Conservation (phyloP, 2,113 vertebrate genomes). For the Sphyrna mokarran region DNA sequence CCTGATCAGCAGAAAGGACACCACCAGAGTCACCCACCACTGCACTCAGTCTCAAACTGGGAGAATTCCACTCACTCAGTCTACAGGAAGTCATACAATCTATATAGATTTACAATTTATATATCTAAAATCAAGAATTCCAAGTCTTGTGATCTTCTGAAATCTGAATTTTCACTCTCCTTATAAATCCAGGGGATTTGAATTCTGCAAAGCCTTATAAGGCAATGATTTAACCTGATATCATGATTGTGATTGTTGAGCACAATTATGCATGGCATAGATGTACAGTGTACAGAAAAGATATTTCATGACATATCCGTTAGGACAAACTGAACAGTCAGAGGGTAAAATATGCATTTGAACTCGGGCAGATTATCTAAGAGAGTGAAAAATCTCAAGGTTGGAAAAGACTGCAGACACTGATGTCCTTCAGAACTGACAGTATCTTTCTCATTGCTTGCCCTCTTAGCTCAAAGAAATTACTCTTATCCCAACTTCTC, state of each 20-base stretch:
- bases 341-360: background rate
- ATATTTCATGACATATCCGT: background rate
- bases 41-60: no score
- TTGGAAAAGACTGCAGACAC: background rate
- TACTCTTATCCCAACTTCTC: background rate
- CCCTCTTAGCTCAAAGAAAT: background rate
- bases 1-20: no score
- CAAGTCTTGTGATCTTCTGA: background rate
- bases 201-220: background rate
- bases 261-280: background rate
- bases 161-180: background rate
- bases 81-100: background rate
- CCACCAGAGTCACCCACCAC: no score
- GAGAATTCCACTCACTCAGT: background rate
- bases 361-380: background rate
- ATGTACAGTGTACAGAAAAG: background rate
- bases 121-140: background rate
- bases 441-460: background rate
- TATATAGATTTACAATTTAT: background rate
- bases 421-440: background rate
- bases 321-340: background rate
- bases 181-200: background rate
- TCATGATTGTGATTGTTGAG: background rate
- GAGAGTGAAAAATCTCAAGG: background rate
- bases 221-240: background rate